Base-by-base conservation (phyloP, 2,797 vertebrate species). In the Geotrypetes seraphini region DNA sequence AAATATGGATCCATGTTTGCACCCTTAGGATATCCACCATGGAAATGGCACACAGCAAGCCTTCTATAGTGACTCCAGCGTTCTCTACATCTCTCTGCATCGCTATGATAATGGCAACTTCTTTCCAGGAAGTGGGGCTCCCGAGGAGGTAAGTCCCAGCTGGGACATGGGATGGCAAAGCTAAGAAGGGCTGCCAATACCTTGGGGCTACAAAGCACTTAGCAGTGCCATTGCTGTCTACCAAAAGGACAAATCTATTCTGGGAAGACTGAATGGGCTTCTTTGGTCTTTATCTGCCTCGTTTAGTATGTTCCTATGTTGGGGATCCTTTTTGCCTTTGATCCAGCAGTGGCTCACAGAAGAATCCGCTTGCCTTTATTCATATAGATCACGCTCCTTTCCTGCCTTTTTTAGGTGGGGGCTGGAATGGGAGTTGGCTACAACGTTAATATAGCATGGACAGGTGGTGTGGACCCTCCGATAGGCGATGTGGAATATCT, bases 371-470 rank as follows among this genome's bases (percentile, higher is more conserved):
- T n/a, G n/a, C n/a, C n/a, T n/a, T n/a, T n/a, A n/a, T n/a, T n/a
- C n/a, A n/a, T n/a, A n/a, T n/a, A n/a, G n/a, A n/a, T n/a, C n/a
- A n/a, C n/a, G n/a, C n/a, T n/a, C n/a, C n/a, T n/a, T n/a, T 15
- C 20, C 35, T 23, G 14, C 48, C 8, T 51, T 16, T 43, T 39
- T 26, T 71, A 96, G 92, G 92, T 95, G 48, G 92, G 93, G 39
- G 86, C 84, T 16, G 91, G 85, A 28, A 75, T 85, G 22, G 93
- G 92, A 24, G 61, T 87, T 41, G 93, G 93, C 32, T 96, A 90
- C 71, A 97, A 97, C 44, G 84, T 95, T 57, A 97, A 97, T 67
- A 88, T 97, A 26, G 91, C 93, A 3, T 97, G 93, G 93, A 96
- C 91, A 0, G 93, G 93, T 10, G 92, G 92, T 42, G 88, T 96